Evolutionary conservation across 1,140 invertebrate species (phyloP), one percentile per base, ranked within the genome.

Genomic region (Solenopsis invicta): DNA sequence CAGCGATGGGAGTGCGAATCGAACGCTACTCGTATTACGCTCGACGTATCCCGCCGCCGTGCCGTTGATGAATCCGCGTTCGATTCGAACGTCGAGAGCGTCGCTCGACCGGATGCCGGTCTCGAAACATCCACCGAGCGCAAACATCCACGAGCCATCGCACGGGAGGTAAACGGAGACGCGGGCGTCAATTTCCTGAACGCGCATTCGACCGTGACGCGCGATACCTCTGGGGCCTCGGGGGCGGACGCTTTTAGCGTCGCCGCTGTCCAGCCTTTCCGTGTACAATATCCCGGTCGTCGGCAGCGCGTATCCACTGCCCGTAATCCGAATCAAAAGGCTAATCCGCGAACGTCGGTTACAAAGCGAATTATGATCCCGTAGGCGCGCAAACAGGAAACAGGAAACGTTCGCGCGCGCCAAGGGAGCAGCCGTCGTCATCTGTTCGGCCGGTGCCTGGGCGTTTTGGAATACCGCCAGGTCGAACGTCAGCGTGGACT

Each of bases 401-500:
- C 69, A 48, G 45, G 9, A 21, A 56, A 45, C 9, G 13, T 45
- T 18, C 9, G 37, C 21, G 10, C 37, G 37, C 66, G 16, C 29
- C 29, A 9, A 16, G 8, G 37, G 3, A 62, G 12, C 34, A 59
- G 10, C 16, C 9, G 34, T 13, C n/a, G 29, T 29, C 29, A 29
- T 29, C 29, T 29, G 29, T 29, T 29, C 29, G 2, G 29, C 29
- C 29, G 29, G 29, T 2, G 29, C 1, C 29, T 29, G 29, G 29
- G 29, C 29, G 41, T 48, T n/a, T 41, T 81, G 78, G 66, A 75
- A 61, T 12, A 21, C 6, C 16, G 69, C 52, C 67, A 84, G 29
- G 16, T 82, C 52, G 64, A 81, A 81, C 37, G 48, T 71, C 78
- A 74, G 62, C 56, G 62, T 59, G 29, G 56, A 86, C 24, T 84